Base-by-base conservation (phyloP, 2,797 vertebrate genomes). In the Pempheris klunzingeri region DNA sequence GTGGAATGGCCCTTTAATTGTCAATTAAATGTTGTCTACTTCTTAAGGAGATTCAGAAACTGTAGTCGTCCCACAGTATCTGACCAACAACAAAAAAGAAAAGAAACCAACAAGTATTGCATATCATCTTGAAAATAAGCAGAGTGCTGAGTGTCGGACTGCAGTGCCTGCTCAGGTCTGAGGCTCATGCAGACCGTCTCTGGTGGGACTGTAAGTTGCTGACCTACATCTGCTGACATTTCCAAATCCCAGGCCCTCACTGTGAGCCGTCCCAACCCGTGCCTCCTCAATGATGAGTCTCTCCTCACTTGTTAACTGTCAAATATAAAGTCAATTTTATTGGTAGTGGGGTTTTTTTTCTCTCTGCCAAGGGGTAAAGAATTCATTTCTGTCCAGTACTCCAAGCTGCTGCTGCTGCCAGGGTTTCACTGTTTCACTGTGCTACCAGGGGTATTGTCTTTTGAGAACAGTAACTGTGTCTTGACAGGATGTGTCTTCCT, bases 201-300 rank as follows among this genome's bases (percentile, higher is more conserved):
- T 86, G 73, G 47, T 80, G 81, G 87, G 83, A 86, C 87, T 50
- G 26, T 14, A 84, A 89, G 78, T 84, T 90, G 88, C 89, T 92
- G 92, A 93, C 88, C 89, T 88, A 92, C 78, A 92, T 90, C 87
- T 89, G 89, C 87, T 92, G 90, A 93, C 90, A 80, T 87, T 83
- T 88, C 81, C 79, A 87, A 86, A 90, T 87, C 88, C 88, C 77
- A 73, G 73, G 59, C 59, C 75, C 60, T 80, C 24, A 20, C 78
- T 60, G 78, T 66, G 73, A 87, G 87, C 77, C 61, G 4, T 86
- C 81, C 74, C 68, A 60, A 68, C 89, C 80, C 65, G 74, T 81
- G 82, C 77, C 83, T 75, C 28, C 80, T 91, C 83, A 76, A 28
- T 73, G 75, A 83, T 64, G 75, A 83, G 83, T 87, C 85, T 89